Evolutionary conservation across 2,888 invertebrate species (phyloP), one percentile per base, ranked within the genome.

Genomic region (Crocallis elinguaria): DNA sequence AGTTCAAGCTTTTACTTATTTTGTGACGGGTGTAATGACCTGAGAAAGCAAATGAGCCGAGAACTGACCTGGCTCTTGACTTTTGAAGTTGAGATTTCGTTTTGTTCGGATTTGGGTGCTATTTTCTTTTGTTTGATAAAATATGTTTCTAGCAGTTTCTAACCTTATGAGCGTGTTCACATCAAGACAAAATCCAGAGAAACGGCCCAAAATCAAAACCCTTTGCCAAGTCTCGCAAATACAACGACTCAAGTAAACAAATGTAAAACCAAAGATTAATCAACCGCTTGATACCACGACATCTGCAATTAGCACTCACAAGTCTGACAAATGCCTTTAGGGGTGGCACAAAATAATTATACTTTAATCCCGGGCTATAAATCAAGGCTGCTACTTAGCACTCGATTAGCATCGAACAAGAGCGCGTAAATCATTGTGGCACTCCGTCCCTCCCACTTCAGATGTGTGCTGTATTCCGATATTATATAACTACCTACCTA

Each of bases 391-490:
- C 77, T 79, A 77, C 84, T 84, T 80, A 83, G 78, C 76, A 71
- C 74, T 67, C 87, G 87, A 90, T 90, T 90, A 90, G 87, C 89
- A 90, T 90, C 67, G 76, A 83, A 86, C 87, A 86, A 88, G 88
- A 79, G 82, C 64, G 71, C 58, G 79, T 89, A 84, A 81, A 84
- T 86, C 84, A 85, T 79, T 72, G 60, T 49, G 64, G 36, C 70
- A 58, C 56, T 21, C 53, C 62, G 64, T 62, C 67, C 69, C 72
- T 57, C 64, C 66, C 57, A 58, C 60, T 60, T 49, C 30, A 46
- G 46, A 57, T 41, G 52, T 59, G 35, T 44, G 49, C 14, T 35
- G n/a, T 30, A 14, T 30, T 29, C 4, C 33, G 7, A 14, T 39
- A 27, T 39, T n/a, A 29, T 29, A 19, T n/a, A 35, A 7, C 7